Evolutionary conservation across 2,113 vertebrate species (phyloP).

Genomic region (human): DNA sequence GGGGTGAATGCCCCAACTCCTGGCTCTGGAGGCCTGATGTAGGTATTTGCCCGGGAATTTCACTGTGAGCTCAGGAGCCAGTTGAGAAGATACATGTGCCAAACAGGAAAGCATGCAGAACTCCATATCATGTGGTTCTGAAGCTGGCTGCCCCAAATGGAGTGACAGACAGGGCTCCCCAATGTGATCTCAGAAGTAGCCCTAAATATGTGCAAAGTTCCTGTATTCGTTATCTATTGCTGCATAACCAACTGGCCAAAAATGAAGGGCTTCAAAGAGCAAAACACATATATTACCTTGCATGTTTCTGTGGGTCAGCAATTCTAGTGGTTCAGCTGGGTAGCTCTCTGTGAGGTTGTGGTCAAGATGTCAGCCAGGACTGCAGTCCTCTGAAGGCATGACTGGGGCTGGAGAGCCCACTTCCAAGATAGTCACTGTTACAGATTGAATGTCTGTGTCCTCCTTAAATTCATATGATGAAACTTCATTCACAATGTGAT

Average conservation of each 20-base stretch:
- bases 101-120: not conserved
- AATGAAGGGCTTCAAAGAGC: not conserved
- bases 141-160: not conserved
- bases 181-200: not conserved
- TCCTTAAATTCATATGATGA: not conserved
- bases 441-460: not conserved
- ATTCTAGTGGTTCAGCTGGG: not conserved
- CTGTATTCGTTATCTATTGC: not conserved
- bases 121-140: accelerated
- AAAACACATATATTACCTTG: not conserved
- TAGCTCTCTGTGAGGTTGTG: not conserved
- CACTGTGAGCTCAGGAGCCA: constrained; percentile 19
- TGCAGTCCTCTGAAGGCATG: not conserved
- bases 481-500: not conserved
- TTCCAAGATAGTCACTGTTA: not conserved
- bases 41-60: not conserved
- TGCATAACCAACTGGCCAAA: not conserved
- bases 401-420: not conserved
- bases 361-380: not conserved
- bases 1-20: not conserved
- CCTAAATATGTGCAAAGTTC: not conserved
- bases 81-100: not conserved
- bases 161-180: not conserved
- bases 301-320: not conserved
- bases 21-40: not conserved